Evolutionary conservation across 1,140 invertebrate genomes (phyloP).

Genomic region (Melitaea cinxia): DNA sequence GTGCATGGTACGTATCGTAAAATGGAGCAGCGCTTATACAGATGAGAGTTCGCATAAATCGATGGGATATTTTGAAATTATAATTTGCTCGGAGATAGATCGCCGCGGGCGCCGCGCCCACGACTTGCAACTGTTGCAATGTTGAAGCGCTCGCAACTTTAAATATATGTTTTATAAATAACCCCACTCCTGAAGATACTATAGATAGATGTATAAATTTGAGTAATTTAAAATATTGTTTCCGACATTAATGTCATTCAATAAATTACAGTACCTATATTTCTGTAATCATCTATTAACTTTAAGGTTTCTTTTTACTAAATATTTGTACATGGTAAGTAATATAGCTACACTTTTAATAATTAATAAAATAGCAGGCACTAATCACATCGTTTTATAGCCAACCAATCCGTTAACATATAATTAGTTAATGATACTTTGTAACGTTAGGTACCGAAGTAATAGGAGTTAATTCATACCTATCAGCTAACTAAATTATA

Average conservation of each 20-base stretch:
- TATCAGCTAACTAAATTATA: neutral
- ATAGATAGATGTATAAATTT: neutral
- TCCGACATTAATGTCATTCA: no score
- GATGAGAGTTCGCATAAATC: slow-evolving; percentile 75
- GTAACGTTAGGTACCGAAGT: neutral
- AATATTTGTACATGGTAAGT: neutral
- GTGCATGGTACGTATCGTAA: slow-evolving; percentile 36
- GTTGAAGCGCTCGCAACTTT: slow-evolving; percentile 7
- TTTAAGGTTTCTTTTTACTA: no score
- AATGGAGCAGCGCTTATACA: slow-evolving; percentile 69
- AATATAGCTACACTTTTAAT: neutral
- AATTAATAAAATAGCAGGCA: neutral
- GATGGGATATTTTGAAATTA: slow-evolving; percentile 76
- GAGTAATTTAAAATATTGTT: neutral
- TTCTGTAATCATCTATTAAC: no score
- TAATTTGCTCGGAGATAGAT: slow-evolving; percentile 70
- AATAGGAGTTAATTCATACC: neutral
- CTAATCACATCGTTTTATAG: neutral
- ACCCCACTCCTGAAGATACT: neutral
- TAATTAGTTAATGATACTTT: no score
- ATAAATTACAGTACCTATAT: no score
- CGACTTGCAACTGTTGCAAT: slow-evolving; percentile 35
- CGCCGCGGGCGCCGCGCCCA: slow-evolving; percentile 66
- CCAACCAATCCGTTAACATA: no score
- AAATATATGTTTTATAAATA: slow-evolving; percentile 6